Evolutionary conservation across 2,113 vertebrate species (phyloP).

Genomic region (Odocoileus virginianus): DNA sequence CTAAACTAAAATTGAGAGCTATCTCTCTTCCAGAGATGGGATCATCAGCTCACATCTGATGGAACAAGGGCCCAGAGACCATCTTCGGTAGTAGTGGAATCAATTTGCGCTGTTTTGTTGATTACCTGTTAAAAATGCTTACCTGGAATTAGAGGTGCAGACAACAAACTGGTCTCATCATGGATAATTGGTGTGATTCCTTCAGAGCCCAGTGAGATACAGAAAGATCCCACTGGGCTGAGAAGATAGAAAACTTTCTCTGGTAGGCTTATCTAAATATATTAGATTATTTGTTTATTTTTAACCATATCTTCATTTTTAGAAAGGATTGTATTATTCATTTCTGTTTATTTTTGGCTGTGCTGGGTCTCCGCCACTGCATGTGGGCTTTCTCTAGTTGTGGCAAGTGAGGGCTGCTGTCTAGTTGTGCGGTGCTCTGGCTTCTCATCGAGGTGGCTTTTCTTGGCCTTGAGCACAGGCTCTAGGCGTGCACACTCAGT

Average conservation of each 20-base stretch:
- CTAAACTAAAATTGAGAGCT: background rate
- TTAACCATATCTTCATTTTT: background rate
- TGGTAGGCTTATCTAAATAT: background rate
- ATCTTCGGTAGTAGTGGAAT: background rate
- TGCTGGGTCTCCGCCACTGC: background rate
- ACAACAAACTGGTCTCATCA: background rate
- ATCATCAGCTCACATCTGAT: background rate
- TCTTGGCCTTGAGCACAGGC: background rate
- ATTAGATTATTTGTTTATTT: background rate
- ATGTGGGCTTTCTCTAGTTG: background rate
- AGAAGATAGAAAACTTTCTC: background rate
- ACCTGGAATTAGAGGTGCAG: background rate
- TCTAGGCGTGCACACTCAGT: background rate
- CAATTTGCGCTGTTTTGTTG: background rate
- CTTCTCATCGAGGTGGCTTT: background rate
- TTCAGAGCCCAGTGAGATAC: background rate
- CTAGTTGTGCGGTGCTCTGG: rapidly evolving
- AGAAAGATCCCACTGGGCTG: background rate
- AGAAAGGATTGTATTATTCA: background rate
- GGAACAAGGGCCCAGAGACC: background rate
- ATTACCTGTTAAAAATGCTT: background rate
- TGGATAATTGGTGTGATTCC: background rate
- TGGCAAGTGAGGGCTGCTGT: background rate
- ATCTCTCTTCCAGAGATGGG: background rate
- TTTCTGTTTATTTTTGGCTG: background rate